phyloP scores from a whole-genome alignment of 1,140 invertebrate genomes.

The Drosophila mojavensis region DNA sequence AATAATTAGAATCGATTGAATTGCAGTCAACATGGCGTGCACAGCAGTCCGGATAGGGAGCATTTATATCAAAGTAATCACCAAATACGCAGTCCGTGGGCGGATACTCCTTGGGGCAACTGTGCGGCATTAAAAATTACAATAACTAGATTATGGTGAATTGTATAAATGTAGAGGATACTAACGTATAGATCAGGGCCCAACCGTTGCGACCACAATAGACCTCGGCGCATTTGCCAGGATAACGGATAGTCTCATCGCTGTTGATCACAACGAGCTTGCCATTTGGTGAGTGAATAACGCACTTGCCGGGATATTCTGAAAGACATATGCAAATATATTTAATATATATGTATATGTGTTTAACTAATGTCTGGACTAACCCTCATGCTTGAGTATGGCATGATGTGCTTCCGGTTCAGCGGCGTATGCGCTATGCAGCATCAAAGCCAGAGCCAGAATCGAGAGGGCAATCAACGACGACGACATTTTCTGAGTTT shows the following conservation, averaged over 20 bases:
- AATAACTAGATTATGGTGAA: background rate
- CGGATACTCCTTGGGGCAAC: background rate
- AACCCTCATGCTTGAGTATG: slow-evolving; percentile 32
- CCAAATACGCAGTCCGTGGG: slow-evolving; percentile 32
- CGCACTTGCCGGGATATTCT: slow-evolving; percentile 49
- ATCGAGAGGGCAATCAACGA: slow-evolving; percentile 14
- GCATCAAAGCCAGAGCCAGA: slow-evolving; percentile 25
- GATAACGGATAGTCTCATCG: slow-evolving; percentile 22
- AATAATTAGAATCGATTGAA: background rate
- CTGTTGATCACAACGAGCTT: slow-evolving; percentile 5
- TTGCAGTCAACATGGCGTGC: slow-evolving; percentile 40
- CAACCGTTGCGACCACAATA: slow-evolving; percentile 53
- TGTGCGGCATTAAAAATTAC: background rate
- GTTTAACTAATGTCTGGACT: background rate
- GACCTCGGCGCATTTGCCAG: slow-evolving; percentile 41
- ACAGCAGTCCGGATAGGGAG: slow-evolving; percentile 46
- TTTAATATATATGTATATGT: too few relatives aligned
- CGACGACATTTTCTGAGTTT: slow-evolving; percentile 39
- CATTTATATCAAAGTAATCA: slow-evolving; percentile 8
- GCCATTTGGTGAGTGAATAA: slow-evolving; percentile 5
- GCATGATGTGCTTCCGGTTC: background rate
- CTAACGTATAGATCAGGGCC: slow-evolving; percentile 53
- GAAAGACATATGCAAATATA: background rate
- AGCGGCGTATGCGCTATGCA: background rate
- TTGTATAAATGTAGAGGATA: background rate